These are phyloP conservation scores for Nebria salina DNA, from an alignment of 2,888 invertebrate genomes.

Conservation along the genomic window DNA sequence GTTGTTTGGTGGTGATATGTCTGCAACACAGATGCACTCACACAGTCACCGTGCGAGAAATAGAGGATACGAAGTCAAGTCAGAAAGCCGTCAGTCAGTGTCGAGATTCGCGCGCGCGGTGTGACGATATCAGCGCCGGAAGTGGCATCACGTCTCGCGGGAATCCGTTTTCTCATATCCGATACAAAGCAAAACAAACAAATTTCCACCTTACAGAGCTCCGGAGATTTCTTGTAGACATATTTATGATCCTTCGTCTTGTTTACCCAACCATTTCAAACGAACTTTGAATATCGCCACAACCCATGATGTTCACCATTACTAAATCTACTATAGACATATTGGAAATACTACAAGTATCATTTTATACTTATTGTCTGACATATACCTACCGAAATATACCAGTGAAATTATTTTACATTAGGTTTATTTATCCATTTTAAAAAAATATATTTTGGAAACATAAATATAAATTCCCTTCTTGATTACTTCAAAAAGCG, in stretches of 20 bases:
- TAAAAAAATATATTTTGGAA: too few species aligned
- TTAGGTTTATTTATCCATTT: too few species aligned
- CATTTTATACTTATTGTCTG: too few species aligned
- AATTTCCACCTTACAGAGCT: background rate
- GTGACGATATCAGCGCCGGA: conserved; percentile 14
- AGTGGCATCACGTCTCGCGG: conserved; percentile 18
- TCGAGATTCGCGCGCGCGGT: conserved; percentile 26
- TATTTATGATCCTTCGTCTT: background rate
- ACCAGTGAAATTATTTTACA: too few species aligned
- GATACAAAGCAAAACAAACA: conserved; percentile 26
- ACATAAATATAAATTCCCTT: too few species aligned
- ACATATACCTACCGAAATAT: too few species aligned
- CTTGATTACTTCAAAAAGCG: too few species aligned
- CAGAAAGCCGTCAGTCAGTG: conserved; percentile 21
- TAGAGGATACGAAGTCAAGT: background rate
- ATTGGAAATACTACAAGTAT: too few species aligned
- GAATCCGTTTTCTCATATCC: conserved; percentile 19
- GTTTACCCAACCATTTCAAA: background rate
- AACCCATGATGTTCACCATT: too few species aligned
- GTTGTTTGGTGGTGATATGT: background rate
- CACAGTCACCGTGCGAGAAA: background rate
- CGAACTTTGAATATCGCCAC: background rate
- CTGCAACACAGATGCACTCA: background rate
- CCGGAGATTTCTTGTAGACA: background rate
- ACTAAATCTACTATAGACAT: too few species aligned